Evolutionary conservation across 2,888 invertebrate genomes (phyloP), one percentile per base, ranked within the genome.

Genomic region (Meganola albula): DNA sequence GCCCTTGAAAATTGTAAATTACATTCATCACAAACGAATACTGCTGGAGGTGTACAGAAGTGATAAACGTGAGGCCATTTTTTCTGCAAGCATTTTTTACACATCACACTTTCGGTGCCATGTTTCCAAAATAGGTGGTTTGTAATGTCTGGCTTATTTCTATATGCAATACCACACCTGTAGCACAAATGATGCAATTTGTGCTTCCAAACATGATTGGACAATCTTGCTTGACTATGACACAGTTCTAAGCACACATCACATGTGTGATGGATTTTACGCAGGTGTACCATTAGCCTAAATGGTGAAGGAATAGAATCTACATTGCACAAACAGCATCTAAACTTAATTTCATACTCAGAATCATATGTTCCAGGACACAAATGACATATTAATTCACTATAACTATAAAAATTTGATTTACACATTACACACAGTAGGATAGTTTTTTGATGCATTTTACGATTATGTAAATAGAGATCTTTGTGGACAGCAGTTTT

Each of bases 21-120:
- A 65, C 96, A 96, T 61, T 93, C 92, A 50, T 95, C 95, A 76
- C 96, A 96, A 1, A 87, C 78, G 69, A 95, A 95, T 33, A 89
- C 87, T 6, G 88, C 76, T 2, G 95, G 94, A 22, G 95, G 95
- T 45, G 92, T 90, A 67, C 96, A 96, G 61, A 96, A 96, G 67
- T 96, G 96, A 78, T 95, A 96, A 4, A 95, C 93, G 72, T 96
- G 95, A 0, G 94, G 94, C 96, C 96, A 96, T 58, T 95, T 95
- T 63, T 95, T 96, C 61, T 95, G 94, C 30, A 95, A 74, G 69
- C 96, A 96, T 59, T 89, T 91, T 69, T 94, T 94, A 65, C 96
- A 96, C 18, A 91, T 74, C 2, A 93, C 92, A 74, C 95, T 95
- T 63, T 96, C 94, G 2, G 95, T 95, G 11, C 95, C 95, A 71